Base-by-base conservation (phyloP, 2,888 invertebrate species). In the Gonocerus acuteangulatus region DNA sequence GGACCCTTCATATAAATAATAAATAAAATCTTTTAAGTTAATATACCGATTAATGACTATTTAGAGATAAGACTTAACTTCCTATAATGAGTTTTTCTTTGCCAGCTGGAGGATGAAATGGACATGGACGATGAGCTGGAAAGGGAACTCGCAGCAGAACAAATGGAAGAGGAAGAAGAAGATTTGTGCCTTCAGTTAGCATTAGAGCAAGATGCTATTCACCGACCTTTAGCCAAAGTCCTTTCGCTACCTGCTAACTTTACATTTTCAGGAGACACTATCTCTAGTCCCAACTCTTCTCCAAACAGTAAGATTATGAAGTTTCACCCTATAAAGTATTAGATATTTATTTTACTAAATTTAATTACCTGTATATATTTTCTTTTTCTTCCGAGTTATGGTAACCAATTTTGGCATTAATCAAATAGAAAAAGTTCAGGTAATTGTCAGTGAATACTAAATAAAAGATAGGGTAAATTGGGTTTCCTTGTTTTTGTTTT, bases 51-150 rank as follows among this genome's bases (percentile, higher is more conserved):
- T n/a, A n/a, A n/a, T n/a, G n/a, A n/a, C n/a, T n/a, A n/a, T n/a
- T n/a, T n/a, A n/a, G n/a, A n/a, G n/a, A n/a, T n/a, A n/a, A n/a
- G n/a, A n/a, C n/a, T n/a, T n/a, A 15, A 13, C 22, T 23, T 15
- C 21, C 11, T 48, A 2, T 48, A 48, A 23, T 9, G 7, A 39
- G 4, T 6, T 39, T 4, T 39, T n/a, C 4, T 39, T 39, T 67
- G 68, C 67, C 84, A 92, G 76, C 89, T 93, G 87, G 93, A 94
- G 72, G 91, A 90, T 67, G 93, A 94, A 74, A 77, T 93, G 58
- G 93, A 94, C 73, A 85, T 92, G 73, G 94, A 94, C 74, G 82
- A 88, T 18, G 79, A 81, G 67, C 71, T 81, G 32, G 80, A 81
- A 68, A 74, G 78, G 60, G 81, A 81, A 70, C 70, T 82, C 60